Percentiles rank a stretch among this genome's conserved stretches.
phyloP scores from a whole-genome alignment of 2,888 invertebrate genomes.

The Calephelis perditalis region DNA sequence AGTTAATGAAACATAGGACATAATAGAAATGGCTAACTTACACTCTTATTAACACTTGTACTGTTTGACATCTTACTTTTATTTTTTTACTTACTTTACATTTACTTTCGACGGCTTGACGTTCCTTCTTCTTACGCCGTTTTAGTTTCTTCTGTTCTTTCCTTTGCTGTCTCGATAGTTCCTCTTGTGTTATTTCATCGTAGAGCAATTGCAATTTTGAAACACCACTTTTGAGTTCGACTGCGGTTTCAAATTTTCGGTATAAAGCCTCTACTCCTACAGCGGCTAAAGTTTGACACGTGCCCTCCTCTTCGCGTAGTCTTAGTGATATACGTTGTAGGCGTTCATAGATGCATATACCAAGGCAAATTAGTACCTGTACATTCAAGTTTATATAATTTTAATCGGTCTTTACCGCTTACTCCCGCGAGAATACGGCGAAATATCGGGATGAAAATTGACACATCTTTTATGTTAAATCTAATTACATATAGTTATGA shows the following conservation, averaged over 20 bases:
- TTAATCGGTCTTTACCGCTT: too few species aligned
- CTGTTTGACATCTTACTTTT: too few species aligned
- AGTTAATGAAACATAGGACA: too few species aligned
- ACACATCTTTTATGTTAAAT: too few species aligned
- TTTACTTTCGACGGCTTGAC: conserved; percentile 61
- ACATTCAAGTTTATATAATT: not conserved
- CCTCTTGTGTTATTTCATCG: conserved; percentile 92
- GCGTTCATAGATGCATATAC: conserved; percentile 94
- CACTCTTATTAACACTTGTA: too few species aligned
- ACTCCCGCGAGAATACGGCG: too few species aligned
- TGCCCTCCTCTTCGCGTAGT: conserved; percentile 93
- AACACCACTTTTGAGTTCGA: conserved; percentile 92
- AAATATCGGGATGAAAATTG: too few species aligned
- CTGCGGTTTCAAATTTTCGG: conserved; percentile 93
- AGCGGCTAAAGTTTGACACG: conserved; percentile 95
- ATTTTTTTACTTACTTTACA: conserved; percentile 49
- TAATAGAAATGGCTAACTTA: too few species aligned
- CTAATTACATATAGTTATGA: too few species aligned
- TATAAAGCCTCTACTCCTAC: conserved; percentile 92
- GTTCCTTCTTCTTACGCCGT: conserved; percentile 84
- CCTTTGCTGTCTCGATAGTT: conserved; percentile 89
- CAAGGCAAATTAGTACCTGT: conserved; percentile 92
- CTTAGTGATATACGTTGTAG: conserved; percentile 92
- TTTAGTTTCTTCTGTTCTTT: conserved; percentile 92
- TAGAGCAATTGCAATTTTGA: conserved; percentile 93